phyloP scores from a whole-genome alignment of 2,797 vertebrate species.

The Acipenser oxyrinchus region DNA sequence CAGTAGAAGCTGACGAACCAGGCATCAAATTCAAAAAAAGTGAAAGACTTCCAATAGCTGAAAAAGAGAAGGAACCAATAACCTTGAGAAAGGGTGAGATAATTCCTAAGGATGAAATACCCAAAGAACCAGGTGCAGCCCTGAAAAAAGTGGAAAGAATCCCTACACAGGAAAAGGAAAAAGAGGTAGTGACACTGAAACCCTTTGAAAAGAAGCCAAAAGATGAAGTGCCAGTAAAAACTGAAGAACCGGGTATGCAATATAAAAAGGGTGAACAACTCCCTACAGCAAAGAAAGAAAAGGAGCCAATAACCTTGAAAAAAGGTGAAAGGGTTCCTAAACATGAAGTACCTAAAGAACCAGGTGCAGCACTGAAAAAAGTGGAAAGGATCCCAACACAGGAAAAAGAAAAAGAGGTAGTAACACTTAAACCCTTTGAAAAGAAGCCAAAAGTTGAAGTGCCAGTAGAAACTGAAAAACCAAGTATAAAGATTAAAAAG shows the following conservation, averaged over 20 bases:
- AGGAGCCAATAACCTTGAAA: conserved; percentile 42
- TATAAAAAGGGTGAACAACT: conserved; percentile 40
- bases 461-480: conserved; percentile 31
- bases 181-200: conserved; percentile 44
- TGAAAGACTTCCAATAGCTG: too few species aligned
- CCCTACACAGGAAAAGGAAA: conserved; percentile 3
- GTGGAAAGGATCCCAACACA: conserved; percentile 39
- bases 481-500: conserved; percentile 26
- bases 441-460: conserved; percentile 36
- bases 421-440: conserved; percentile 26
- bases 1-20: too few species aligned
- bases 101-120: neutral
- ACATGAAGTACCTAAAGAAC: conserved; percentile 45
- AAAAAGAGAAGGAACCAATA: too few species aligned
- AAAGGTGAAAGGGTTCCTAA: conserved; percentile 43
- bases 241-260: neutral
- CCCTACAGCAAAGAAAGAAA: conserved; percentile 38
- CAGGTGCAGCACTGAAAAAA: conserved; percentile 29
- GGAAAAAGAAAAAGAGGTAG: conserved; percentile 40
- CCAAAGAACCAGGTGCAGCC: neutral
- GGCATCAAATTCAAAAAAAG: too few species aligned
- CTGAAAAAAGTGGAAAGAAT: neutral
- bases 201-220: conserved; percentile 44
- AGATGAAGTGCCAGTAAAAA: conserved; percentile 16
- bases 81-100: too few species aligned